Base-by-base conservation (phyloP, 2,113 vertebrate genomes). In the Platichthys stellatus region DNA sequence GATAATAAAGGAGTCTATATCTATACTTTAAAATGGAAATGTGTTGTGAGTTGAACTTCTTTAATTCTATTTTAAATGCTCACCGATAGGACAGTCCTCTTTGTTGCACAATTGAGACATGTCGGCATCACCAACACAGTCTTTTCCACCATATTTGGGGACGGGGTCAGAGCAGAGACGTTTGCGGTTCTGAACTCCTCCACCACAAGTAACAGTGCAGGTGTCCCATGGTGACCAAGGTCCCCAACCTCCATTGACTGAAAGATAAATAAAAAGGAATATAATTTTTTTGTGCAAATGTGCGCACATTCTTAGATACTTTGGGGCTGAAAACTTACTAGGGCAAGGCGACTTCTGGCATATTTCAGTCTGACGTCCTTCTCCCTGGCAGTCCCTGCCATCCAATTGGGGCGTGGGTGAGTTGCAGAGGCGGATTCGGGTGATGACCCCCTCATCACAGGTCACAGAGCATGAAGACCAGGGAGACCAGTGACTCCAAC, bases 401-500 rank as follows among this genome's bases (percentile, higher is more conserved):
- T 96, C 96, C 96, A 99, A 95, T 92, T 99, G 98, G 71, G 98
- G 98, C 24, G 97, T 97, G 56, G 98, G 98, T 18, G 98, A 99
- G 92, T 99, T 99, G 84, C 98, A 99, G 69, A 99, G 97, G 66
- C 98, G 96, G 86, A 99, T 99, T 80, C 97, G 96, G 45, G 98
- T 99, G 88, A 98, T 97, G 81, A 96, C 93, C 1, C 98, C 98
- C 4, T 90, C 93, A 2, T 98, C 98, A 51, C 98, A 99, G 9
- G 96, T 97, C 78, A 98, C 97, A 8, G 98, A 98, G 83, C 98
- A 99, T 0, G 98, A 98, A 0, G 98, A 99, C 98, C 98, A 99
- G 0, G 98, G 98, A 0, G 98, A 99, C 98, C 98, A 99, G 83
- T 99, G 97, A 92, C 98, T 99, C 98, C 98, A 99, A 63, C 95